Evolutionary conservation across 30 jellyfish, hydroid and myxozoan species (phyloP), one percentile per base, ranked within the genome.

Genomic region (Pelagia noctiluca): DNA sequence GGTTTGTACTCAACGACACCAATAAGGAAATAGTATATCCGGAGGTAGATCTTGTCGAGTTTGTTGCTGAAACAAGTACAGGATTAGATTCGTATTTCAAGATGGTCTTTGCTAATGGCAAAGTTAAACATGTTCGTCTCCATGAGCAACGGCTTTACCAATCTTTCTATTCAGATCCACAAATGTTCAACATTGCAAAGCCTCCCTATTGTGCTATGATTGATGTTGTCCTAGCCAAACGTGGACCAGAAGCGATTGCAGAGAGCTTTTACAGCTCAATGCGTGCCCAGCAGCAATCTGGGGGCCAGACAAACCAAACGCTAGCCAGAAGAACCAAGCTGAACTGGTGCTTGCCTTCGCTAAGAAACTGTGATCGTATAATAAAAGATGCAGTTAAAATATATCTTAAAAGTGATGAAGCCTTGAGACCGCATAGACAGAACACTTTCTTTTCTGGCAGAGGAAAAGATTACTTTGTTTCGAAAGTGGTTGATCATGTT

Each of bases 211-310:
- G 79, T 50, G 46, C 86, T 7, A 48, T 82, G 21, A 48, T 82
- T 13, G 92, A 82, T 42, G 53, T 82, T 22, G 78, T 36, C 0
- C 33, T 65, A 12, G 76, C 86, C 3, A 66, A 82, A 68, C 77
- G 53, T 11, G 90, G 90, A 23, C 90, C 74, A 50, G 90, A 80
- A 11, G 88, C 85, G 23, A 80, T 65, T 19, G 86, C 92, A 29
- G 78, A 82, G 37, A 79, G 90, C 54, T 82, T 68, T 37, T 68
- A 82, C 88, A 65, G 50, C 35, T 65, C 76, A 2, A 66, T 68
- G 86, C 78, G 78, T 11, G 47, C 25, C 50, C 86, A 65, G 50
- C 92, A 82, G 32, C 92, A 67, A 42, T 18, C 68, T 11, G 82
- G 86, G 13, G 79, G 88, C 23, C 92, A 66, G 53, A 37, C 79